Percentiles rank a stretch among this genome's conserved stretches.
These are phyloP conservation scores for Nephrotoma guestfalica DNA, from an alignment of 2,888 invertebrate species.

Conservation along the genomic window DNA sequence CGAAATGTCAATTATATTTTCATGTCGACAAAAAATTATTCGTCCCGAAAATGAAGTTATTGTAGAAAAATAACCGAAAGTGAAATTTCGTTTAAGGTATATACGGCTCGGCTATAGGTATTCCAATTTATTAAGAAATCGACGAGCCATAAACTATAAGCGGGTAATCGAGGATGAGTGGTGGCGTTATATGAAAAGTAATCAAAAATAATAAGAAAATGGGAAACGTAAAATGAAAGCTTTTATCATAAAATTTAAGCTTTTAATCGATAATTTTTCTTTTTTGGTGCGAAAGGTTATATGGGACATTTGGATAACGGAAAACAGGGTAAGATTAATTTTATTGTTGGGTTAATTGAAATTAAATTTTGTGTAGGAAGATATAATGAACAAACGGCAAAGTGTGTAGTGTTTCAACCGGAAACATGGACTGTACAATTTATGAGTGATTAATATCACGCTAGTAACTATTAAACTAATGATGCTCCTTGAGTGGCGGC, in stretches of 20 bases:
- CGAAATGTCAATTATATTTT: background rate
- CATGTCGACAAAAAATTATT: background rate
- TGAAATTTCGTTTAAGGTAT: background rate
- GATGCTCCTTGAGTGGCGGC: too few relatives aligned
- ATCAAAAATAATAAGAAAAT: background rate
- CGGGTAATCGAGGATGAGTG: background rate
- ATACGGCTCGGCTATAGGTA: background rate
- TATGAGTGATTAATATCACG: too few relatives aligned
- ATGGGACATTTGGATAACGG: background rate
- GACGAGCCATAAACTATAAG: background rate
- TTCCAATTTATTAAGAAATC: background rate
- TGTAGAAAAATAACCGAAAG: background rate
- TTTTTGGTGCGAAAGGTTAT: background rate
- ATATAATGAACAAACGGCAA: background rate
- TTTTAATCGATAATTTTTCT: background rate
- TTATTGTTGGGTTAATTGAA: background rate
- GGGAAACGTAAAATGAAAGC: background rate
- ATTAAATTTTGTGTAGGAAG: background rate
- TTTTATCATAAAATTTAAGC: background rate
- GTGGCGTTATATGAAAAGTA: background rate
- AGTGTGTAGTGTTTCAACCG: too few relatives aligned
- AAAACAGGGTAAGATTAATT: background rate
- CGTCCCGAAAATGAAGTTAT: background rate
- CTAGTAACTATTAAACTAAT: too few relatives aligned
- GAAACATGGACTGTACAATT: too few relatives aligned